These are phyloP conservation scores for Pholis gunnellus DNA, from an alignment of 2,113 vertebrate species.

Conservation along the genomic window DNA sequence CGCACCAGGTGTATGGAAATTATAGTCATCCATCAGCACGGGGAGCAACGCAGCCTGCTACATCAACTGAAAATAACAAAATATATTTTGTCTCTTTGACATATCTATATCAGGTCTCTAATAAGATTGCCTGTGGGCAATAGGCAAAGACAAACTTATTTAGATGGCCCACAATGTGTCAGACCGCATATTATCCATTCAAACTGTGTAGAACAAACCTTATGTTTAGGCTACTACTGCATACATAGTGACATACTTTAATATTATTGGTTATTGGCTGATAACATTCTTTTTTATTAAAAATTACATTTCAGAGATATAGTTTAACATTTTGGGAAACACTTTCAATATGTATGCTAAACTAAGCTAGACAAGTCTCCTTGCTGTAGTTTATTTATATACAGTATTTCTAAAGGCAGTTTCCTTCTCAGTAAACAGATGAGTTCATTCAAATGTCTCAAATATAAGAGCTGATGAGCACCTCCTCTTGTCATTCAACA, in stretches of 20 bases:
- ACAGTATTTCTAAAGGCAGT: background rate
- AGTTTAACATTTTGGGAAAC: background rate
- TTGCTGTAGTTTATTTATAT: background rate
- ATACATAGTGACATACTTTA: background rate
- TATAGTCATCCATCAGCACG: conserved; percentile 69
- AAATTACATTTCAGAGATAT: background rate
- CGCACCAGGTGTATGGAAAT: conserved; percentile 58
- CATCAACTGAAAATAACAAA: conserved; percentile 29
- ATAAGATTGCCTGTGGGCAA: background rate
- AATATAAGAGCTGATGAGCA: background rate
- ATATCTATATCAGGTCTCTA: conserved; percentile 18
- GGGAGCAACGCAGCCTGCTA: conserved; percentile 11
- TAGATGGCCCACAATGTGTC: background rate
- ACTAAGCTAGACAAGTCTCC: background rate
- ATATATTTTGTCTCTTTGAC: conserved; percentile 20
- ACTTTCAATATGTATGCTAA: background rate
- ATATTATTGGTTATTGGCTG: background rate
- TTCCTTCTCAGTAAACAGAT: background rate
- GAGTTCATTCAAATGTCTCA: background rate
- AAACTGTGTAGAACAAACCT: background rate
- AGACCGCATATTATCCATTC: background rate
- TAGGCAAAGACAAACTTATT: conserved; percentile 4
- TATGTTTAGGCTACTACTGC: background rate
- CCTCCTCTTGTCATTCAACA: background rate
- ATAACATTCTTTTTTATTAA: background rate